Evolutionary conservation across 2,797 vertebrate genomes (phyloP).

Genomic region (Coracias cyanogaster): DNA sequence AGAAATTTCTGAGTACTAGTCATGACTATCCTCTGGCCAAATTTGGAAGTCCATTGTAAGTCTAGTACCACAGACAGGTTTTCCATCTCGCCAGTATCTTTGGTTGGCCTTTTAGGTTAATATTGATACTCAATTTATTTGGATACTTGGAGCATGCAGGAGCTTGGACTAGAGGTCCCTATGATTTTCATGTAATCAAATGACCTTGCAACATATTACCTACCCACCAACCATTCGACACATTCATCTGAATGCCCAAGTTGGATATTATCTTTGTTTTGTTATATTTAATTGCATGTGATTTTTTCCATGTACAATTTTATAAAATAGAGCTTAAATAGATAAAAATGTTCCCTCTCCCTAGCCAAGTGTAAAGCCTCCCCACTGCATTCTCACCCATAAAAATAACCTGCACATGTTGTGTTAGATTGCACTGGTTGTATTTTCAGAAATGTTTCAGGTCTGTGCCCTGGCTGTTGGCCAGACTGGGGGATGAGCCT

Average conservation of each 20-base stretch:
- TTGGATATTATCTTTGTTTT: background rate
- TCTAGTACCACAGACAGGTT: background rate
- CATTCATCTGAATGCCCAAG: background rate
- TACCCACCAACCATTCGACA: slow-evolving; percentile 1
- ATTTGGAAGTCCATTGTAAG: background rate
- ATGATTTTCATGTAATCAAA: background rate
- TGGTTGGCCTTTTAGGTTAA: background rate
- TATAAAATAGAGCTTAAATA: background rate
- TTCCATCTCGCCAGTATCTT: background rate
- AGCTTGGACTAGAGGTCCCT: background rate
- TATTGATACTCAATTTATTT: background rate
- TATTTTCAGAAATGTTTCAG: slow-evolving; percentile 1
- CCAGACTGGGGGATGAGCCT: rapidly evolving
- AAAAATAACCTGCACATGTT: slow-evolving; percentile 4
- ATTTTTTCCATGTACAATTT: background rate
- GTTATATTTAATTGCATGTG: background rate
- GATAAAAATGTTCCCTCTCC: background rate
- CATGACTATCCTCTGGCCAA: background rate
- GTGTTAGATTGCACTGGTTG: background rate
- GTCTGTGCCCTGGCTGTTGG: background rate
- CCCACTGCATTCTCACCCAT: slow-evolving; percentile 31
- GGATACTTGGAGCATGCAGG: background rate
- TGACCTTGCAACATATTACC: slow-evolving; percentile 1
- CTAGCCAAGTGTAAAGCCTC: slow-evolving; percentile 33
- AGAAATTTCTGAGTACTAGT: background rate